Percentiles rank a stretch among this genome's conserved stretches.
Conservation (phyloP, 2,888 invertebrate species). For the Myathropa florea region DNA sequence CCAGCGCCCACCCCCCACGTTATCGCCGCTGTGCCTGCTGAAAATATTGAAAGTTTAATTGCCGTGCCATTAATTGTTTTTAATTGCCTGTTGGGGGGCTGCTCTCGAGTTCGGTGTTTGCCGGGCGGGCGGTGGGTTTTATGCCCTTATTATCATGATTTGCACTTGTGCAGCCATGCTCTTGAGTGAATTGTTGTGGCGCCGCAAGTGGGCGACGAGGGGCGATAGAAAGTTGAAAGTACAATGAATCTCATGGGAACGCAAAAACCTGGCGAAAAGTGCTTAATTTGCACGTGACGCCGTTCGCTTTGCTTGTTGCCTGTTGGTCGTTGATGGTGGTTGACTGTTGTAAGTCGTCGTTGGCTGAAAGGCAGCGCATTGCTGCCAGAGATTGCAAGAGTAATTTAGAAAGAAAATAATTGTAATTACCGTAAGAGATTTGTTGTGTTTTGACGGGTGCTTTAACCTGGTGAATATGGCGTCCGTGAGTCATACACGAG, state of each 20-base stretch:
- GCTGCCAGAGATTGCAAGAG: too few relatives aligned
- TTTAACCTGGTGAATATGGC: too few relatives aligned
- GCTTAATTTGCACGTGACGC: constrained; percentile 38
- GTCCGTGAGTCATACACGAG: too few relatives aligned
- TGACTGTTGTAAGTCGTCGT: neutral
- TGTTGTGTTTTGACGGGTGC: too few relatives aligned
- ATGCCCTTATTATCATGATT: constrained; percentile 65
- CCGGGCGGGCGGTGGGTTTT: constrained; percentile 17
- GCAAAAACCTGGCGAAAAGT: constrained; percentile 26
- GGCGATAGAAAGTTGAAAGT: constrained; percentile 55
- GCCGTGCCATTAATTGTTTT: constrained; percentile 68
- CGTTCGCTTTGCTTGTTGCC: neutral
- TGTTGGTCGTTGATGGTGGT: neutral
- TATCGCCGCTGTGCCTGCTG: neutral
- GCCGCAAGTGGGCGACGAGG: constrained; percentile 6
- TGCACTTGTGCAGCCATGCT: constrained; percentile 52
- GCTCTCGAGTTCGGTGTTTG: neutral
- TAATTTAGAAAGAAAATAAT: too few relatives aligned
- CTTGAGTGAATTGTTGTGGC: constrained; percentile 39
- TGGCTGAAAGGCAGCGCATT: too few relatives aligned
- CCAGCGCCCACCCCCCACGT: constrained; percentile 6
- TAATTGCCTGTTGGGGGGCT: constrained; percentile 58
- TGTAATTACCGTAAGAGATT: too few relatives aligned
- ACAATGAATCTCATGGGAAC: constrained; percentile 55
- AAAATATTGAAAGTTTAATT: constrained; percentile 70